Evolutionary conservation across 2,113 vertebrate genomes (phyloP).

Genomic region (Muscicapa adusta): DNA sequence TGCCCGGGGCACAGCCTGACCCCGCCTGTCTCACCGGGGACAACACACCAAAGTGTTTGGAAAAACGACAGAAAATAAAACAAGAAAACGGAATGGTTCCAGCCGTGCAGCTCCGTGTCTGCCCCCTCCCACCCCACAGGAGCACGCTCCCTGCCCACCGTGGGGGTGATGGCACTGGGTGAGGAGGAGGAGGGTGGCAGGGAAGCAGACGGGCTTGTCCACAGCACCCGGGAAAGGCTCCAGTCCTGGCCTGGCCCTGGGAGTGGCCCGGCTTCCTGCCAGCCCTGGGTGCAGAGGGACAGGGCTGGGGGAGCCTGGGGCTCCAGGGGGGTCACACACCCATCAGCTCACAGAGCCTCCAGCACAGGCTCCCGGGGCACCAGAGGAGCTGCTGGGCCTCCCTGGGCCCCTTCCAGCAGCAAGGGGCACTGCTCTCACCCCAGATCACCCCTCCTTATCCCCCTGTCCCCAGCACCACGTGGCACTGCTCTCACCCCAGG

Average conservation of each 20-base stretch:
- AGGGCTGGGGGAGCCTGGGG: background rate
- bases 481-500: background rate
- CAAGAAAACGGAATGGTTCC: accelerated
- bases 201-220: accelerated
- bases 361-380: background rate
- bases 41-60: background rate
- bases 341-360: accelerated
- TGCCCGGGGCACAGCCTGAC: background rate
- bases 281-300: background rate
- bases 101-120: accelerated
- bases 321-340: accelerated
- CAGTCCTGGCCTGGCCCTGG: background rate
- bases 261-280: accelerated
- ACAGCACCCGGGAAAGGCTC: background rate
- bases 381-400: background rate
- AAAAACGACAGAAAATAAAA: background rate
- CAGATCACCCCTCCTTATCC: background rate
- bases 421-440: accelerated
- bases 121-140: accelerated
- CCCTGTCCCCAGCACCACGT: too few species aligned
- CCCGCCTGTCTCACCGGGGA: background rate
- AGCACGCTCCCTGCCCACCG: accelerated
- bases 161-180: accelerated
- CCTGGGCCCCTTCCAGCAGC: background rate
- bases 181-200: accelerated